Evolutionary conservation across 1,140 invertebrate genomes (phyloP).

Genomic region (Drosophila suzukii): DNA sequence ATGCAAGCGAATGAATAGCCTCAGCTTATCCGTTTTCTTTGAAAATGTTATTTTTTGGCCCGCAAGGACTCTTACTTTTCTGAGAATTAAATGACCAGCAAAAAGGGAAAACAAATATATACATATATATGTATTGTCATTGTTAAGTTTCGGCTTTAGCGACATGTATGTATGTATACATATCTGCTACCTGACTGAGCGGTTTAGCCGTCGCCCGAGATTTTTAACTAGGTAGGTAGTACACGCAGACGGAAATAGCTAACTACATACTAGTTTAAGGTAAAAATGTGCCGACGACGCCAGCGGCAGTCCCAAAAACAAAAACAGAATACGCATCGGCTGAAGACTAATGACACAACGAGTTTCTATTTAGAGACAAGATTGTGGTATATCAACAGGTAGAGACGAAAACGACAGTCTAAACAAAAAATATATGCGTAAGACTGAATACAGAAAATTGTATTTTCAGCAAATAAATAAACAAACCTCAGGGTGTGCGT

Average conservation of each 20-base stretch:
- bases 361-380: conserved; percentile 78
- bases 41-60: neutral
- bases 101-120: neutral
- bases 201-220: neutral
- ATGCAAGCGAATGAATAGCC: neutral
- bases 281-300: conserved; percentile 44
- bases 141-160: conserved; percentile 11
- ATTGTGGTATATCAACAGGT: conserved; percentile 80
- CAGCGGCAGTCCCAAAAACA: conserved; percentile 30
- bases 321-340: conserved; percentile 26
- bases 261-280: conserved; percentile 75
- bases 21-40: neutral
- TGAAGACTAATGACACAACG: conserved; percentile 76
- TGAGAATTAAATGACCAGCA: neutral
- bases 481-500: conserved; percentile 41
- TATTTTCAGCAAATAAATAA: conserved; percentile 67
- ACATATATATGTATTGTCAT: neutral
- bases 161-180: neutral
- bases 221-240: conserved; percentile 30
- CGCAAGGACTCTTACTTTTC: conserved; percentile 3
- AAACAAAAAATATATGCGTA: conserved; percentile 55
- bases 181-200: conserved; percentile 19
- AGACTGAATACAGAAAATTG: conserved; percentile 61
- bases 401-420: conserved; percentile 51
- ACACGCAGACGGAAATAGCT: conserved; percentile 59